Conservation (phyloP, 2,113 vertebrate genomes). For the Hydrochoerus hydrochaeris region DNA sequence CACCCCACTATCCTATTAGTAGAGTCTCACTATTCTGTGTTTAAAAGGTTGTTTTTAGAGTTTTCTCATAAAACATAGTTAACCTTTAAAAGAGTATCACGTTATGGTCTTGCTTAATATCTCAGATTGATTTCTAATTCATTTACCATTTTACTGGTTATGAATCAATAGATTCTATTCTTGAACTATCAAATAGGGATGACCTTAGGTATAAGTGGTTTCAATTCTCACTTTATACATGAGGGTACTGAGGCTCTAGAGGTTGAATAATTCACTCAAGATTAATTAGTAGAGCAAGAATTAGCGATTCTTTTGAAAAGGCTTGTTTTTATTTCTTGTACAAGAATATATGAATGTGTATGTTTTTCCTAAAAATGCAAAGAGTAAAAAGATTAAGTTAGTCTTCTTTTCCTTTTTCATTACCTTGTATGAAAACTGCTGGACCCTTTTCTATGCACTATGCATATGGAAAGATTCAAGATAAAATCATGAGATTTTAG, state of each 20-base stretch:
- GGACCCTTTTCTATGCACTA: neutral
- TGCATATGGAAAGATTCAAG: neutral
- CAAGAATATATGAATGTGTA: neutral
- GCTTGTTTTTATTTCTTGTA: neutral
- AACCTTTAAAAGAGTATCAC: neutral
- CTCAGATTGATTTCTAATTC: neutral
- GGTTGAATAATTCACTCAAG: neutral
- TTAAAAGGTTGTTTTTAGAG: neutral
- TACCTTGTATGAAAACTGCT: neutral
- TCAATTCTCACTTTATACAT: neutral
- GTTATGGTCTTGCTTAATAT: neutral
- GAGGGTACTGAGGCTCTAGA: neutral
- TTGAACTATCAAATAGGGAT: neutral
- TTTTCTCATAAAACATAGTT: neutral
- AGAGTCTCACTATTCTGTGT: neutral
- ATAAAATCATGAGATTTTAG: neutral
- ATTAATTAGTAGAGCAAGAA: neutral
- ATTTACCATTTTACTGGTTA: neutral
- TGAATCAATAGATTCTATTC: neutral
- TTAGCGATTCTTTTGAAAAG: neutral
- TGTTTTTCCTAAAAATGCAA: neutral
- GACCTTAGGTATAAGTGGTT: neutral
- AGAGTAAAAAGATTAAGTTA: neutral
- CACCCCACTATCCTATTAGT: neutral
- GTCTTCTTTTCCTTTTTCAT: neutral